Base-by-base conservation (phyloP, 2,113 vertebrate species). In the Bufo gargarizans region DNA sequence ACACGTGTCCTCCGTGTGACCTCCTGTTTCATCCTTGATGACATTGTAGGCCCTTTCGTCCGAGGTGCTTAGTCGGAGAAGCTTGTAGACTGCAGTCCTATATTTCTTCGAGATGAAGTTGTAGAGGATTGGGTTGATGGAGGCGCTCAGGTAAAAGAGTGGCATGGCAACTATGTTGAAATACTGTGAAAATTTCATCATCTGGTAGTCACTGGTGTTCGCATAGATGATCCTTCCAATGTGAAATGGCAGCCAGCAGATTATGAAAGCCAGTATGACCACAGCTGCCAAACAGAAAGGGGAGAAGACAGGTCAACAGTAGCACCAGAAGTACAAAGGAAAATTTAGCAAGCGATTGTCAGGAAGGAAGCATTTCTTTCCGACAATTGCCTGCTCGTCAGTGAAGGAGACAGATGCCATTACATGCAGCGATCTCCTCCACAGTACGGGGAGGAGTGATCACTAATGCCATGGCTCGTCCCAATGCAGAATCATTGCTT, bases 221-320 rank as follows among this genome's bases (percentile, higher is more conserved):
- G 95, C 94, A 50, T 96, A 98, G 87, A 97, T 92, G 92, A 96
- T 96, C 88, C 97, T 94, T 91, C 95, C 96, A 3, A 96, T 92
- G 91, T 97, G 96, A 91, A 97, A 98, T 6, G 96, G 96, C 91
- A 97, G 91, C 96, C 96, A 98, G 93, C 96, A 97, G 91, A 96
- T 93, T 90, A 96, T 92, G 91, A 98, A 98, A 33, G 95, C 95
- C 93, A 97, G 90, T 74, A 97, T 95, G 91, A 98, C 96, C 89
- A 96, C 93, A 92, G 94, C 96, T 97, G 90, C 76, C 91, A 93
- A 86, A 91, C 49, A 92, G 92, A 89, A 91, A 43, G 90, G 77
- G 86, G 89, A 43, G 49, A 85, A 65, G 12, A 82, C 22, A 72
- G 69, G n/a, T 78, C 19, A 78, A 13, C 49, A 12, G 77, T 6